phyloP scores from a whole-genome alignment of 2,888 invertebrate genomes.

The Hypena proboscidalis region DNA sequence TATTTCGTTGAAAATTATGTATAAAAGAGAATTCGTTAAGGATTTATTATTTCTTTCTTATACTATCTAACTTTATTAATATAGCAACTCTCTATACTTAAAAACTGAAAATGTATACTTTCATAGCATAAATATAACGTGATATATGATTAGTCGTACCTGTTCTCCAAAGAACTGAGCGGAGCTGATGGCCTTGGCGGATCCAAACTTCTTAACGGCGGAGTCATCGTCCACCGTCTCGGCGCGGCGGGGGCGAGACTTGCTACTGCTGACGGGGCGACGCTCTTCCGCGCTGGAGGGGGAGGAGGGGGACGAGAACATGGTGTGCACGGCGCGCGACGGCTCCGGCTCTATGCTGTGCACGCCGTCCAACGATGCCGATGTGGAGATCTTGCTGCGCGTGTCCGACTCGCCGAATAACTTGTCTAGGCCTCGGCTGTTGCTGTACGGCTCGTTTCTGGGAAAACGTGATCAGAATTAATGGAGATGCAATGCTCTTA shows the following conservation, averaged over 20 bases:
- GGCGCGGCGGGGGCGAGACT: constrained; percentile 32
- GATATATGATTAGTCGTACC: constrained; percentile 41
- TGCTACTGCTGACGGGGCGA: constrained; percentile 11
- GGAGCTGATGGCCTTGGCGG: constrained; percentile 98
- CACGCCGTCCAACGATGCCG: constrained; percentile 20
- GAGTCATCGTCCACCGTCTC: constrained; percentile 85
- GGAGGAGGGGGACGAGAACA: constrained; percentile 54
- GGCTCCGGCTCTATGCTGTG: constrained; percentile 69
- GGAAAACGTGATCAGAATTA: too few relatives aligned
- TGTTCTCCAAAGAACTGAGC: constrained; percentile 97
- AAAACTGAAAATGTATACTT: too few relatives aligned
- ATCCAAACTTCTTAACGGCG: constrained; percentile 98
- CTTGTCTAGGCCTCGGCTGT: constrained; percentile 51
- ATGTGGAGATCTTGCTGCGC: constrained; percentile 38
- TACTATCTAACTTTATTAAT: too few relatives aligned
- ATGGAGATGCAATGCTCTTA: too few relatives aligned
- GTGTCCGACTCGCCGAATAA: constrained; percentile 40
- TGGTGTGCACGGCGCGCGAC: constrained; percentile 61
- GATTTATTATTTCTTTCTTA: too few relatives aligned
- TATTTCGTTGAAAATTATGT: too few relatives aligned
- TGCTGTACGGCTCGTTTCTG: constrained; percentile 74
- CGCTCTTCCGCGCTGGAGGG: constrained; percentile 24
- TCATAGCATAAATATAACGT: too few relatives aligned
- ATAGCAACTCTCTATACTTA: too few relatives aligned
- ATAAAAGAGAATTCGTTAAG: too few relatives aligned